These are phyloP conservation scores for Globia sparganii DNA, from an alignment of 2,888 invertebrate genomes.

Conservation along the genomic window DNA sequence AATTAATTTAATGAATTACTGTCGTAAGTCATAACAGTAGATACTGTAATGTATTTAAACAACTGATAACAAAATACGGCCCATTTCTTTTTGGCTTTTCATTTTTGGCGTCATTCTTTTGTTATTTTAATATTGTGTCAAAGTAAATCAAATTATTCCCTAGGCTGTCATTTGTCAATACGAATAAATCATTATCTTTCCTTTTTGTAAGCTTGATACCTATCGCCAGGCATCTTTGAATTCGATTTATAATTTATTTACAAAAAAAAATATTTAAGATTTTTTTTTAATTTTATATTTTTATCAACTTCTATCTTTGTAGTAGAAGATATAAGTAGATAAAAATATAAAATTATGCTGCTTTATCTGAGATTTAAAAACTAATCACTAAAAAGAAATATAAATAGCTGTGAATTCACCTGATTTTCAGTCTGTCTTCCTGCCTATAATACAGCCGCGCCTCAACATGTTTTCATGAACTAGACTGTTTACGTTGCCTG, in stretches of 20 bases:
- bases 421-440: conserved; percentile 30
- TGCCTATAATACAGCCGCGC: conserved; percentile 53
- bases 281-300: too few relatives aligned
- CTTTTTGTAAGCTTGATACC: neutral
- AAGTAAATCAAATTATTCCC: neutral
- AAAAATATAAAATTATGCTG: too few relatives aligned
- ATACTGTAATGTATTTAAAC: neutral
- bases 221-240: neutral
- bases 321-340: neutral
- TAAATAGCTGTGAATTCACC: neutral
- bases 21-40: accelerated
- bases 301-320: too few relatives aligned
- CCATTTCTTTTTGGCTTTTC: neutral
- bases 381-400: neutral
- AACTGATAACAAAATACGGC: neutral
- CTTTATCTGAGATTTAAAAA: neutral
- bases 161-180: neutral
- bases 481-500: conserved; percentile 52
- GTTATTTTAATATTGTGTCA: neutral
- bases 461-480: conserved; percentile 47
- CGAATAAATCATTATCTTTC: neutral
- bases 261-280: neutral
- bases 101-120: conserved; percentile 6
- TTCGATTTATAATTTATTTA: neutral
- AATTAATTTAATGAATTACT: neutral